These are phyloP conservation scores for Artibeus jamaicensis DNA, from an alignment of 2,797 vertebrate species.

Conservation along the genomic window DNA sequence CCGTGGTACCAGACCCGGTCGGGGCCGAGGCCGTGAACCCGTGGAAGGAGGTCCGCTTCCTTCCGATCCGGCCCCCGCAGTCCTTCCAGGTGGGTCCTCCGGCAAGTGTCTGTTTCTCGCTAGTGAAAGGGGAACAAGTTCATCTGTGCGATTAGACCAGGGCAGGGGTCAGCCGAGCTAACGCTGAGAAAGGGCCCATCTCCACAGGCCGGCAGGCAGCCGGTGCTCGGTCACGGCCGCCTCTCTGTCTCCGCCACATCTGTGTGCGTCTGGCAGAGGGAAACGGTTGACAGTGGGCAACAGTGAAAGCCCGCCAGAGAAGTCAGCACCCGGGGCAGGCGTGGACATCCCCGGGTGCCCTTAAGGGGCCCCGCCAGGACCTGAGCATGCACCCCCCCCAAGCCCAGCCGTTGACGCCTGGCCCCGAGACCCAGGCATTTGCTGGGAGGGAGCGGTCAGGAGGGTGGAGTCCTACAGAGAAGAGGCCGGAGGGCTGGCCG, in stretches of 20 bases:
- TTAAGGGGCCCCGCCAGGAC: conserved; percentile 59
- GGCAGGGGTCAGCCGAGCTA: not conserved
- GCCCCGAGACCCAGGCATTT: not conserved
- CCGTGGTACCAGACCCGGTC: not conserved
- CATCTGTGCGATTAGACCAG: not conserved
- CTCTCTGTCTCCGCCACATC: not conserved
- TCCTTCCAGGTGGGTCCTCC: not conserved
- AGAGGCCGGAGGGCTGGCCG: not conserved
- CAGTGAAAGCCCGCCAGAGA: conserved; percentile 67
- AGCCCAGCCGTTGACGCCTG: not conserved
- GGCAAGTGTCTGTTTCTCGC: not conserved
- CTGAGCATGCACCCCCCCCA: not conserved
- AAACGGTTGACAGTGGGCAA: conserved; percentile 16
- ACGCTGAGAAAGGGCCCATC: not conserved
- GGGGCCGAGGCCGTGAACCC: not conserved
- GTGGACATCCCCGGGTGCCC: not conserved
- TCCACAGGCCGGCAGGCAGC: not conserved
- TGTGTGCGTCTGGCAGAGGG: not conserved
- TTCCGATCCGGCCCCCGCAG: not conserved
- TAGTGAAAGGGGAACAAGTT: not conserved
- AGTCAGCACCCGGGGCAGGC: conserved; percentile 53
- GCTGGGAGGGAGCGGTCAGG: too few species aligned
- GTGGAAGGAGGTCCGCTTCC: not conserved
- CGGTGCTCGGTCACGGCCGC: too few species aligned
- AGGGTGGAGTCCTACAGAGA: not conserved